phyloP scores from a whole-genome alignment of 2,888 invertebrate genomes.

The Noctua janthe region DNA sequence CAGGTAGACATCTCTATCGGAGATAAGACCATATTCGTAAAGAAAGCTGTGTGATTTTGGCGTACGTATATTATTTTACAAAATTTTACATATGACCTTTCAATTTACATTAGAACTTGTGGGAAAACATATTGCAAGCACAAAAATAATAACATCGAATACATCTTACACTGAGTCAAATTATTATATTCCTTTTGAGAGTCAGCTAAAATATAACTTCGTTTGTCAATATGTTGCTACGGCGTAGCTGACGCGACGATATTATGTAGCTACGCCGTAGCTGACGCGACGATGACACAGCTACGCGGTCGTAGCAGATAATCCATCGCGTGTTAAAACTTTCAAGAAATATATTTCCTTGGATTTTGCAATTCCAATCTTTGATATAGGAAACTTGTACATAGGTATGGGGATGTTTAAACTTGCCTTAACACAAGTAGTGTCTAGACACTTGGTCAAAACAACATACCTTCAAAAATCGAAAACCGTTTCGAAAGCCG shows the following conservation, averaged over 20 bases:
- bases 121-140: neutral
- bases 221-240: constrained; percentile 32
- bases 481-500: constrained; percentile 19
- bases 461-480: constrained; percentile 9
- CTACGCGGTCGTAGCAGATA: constrained; percentile 47
- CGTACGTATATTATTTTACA: too few species aligned
- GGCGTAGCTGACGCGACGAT: constrained; percentile 31
- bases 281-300: constrained; percentile 14
- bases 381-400: neutral
- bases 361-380: neutral
- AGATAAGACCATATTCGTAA: neutral
- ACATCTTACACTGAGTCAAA: neutral
- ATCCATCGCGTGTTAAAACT: constrained; percentile 13
- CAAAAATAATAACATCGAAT: neutral
- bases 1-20: neutral
- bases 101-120: neutral
- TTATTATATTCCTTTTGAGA: constrained; percentile 4
- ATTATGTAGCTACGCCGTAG: constrained; percentile 35
- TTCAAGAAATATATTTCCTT: constrained; percentile 23
- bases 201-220: constrained; percentile 26
- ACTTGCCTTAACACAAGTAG: neutral
- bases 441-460: neutral
- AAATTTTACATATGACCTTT: too few species aligned
- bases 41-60: neutral
- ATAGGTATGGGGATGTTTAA: neutral